Evolutionary conservation across 1,140 invertebrate species (phyloP), one percentile per base, ranked within the genome.

Genomic region (Gonioctena quinquepunctata): DNA sequence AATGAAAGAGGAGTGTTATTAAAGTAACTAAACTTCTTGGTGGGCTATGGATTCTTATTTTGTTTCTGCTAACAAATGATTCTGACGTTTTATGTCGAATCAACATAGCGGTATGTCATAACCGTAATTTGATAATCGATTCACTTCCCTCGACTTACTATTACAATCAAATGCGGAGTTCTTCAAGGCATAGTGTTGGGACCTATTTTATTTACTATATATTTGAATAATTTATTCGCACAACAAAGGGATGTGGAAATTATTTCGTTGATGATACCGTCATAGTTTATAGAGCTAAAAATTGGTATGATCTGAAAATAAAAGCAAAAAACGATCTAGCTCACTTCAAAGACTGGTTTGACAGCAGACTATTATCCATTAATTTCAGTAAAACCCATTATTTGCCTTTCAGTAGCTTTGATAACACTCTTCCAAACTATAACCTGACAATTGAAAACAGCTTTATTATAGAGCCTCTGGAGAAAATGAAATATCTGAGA

Each of bases 131-230:
- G n/a, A n/a, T n/a, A n/a, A n/a, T n/a, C n/a, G n/a, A n/a, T n/a
- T n/a, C n/a, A n/a, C n/a, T n/a, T n/a, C n/a, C n/a, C n/a, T n/a
- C n/a, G n/a, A n/a, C n/a, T n/a, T n/a, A n/a, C n/a, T n/a, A n/a
- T n/a, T n/a, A 42, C 16, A 16, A 28, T 74, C 3, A 23, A 28
- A 11, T 60, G 21, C 33, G 66, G 70, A 6, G 62, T 69, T 7
- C 72, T 66, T 33, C 72, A 74, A 48, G 71, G 72, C 18, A 74
- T 66, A n/a, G 61, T 74, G 11, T 33, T 74, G 8, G 72, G 70
- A 28, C 72, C 70, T 7, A 8, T 74, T 6, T 54, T 74, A 59
- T 74, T 73, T 60, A 59, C 66, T 13, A 21, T 73, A 19, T 73
- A 73, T 67, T 4, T 73, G 26, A 63, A 69, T 52, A 33, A 33